These are phyloP conservation scores for Cordilura impudica DNA, from an alignment of 2,888 invertebrate species.

Conservation along the genomic window DNA sequence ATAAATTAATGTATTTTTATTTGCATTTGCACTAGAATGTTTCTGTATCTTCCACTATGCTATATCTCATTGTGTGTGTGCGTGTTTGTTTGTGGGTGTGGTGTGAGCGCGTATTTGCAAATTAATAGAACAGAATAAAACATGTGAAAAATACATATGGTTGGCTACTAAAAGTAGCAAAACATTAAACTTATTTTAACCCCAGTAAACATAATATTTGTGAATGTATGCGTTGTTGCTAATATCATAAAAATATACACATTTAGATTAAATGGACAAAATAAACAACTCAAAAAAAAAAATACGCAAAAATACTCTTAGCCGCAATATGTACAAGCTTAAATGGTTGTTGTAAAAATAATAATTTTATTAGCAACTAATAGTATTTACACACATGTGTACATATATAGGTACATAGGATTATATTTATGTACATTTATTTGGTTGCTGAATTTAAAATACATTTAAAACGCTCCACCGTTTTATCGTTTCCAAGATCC, in stretches of 20 bases:
- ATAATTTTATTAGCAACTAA: not conserved
- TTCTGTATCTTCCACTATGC: no score
- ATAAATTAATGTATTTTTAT: slow-evolving; percentile 5
- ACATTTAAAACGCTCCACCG: slow-evolving; percentile 1
- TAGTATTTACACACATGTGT: not conserved
- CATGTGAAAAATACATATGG: not conserved
- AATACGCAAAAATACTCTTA: no score
- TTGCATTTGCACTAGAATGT: not conserved
- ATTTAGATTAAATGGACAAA: not conserved
- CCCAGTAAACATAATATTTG: slow-evolving; percentile 16
- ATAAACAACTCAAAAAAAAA: not conserved
- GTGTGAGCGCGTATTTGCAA: not conserved
- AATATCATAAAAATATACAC: slow-evolving; percentile 5
- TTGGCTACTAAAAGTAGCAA: not conserved
- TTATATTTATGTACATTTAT: slow-evolving; percentile 7
- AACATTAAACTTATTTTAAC: slow-evolving; percentile 4
- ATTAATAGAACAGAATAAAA: slow-evolving; percentile 2
- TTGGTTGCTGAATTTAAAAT: slow-evolving; percentile 23
- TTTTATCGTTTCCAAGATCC: slow-evolving; percentile 20
- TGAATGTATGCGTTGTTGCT: slow-evolving; percentile 26
- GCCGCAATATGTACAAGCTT: no score
- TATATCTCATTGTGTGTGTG: not conserved
- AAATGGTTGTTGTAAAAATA: not conserved
- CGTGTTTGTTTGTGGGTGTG: not conserved
- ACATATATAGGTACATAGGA: not conserved